Base-by-base conservation (phyloP, 92 coral and sea anemone species). In the Montipora capitata region DNA sequence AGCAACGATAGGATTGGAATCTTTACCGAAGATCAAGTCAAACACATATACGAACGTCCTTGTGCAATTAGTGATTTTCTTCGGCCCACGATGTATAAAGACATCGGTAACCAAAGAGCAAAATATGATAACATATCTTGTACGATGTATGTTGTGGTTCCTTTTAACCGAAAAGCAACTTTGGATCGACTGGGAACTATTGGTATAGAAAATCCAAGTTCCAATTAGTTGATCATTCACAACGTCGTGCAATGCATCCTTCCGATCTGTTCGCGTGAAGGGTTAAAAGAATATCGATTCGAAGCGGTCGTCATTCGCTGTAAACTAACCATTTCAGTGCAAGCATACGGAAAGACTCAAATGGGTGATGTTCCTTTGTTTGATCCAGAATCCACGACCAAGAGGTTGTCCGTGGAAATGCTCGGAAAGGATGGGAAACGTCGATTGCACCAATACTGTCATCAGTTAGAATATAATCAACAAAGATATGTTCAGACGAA, bases 231-330 rank as follows among this genome's bases (percentile, higher is more conserved):
- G 70, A 40, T 40, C 15, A 20, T 77, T 1, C 57, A 61, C 57
- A 77, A 77, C 17, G 82, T 61, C 69, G 71, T 59, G 2, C 56
- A 77, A 40, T 77, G 82, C 27, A 2, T 40, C 71, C 54, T 77
- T 40, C 82, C 82, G 1, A 3, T 77, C 14, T 40, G 14, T 17
- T 59, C 58, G 8, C 7, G 17, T 4, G 54, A 77, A 20, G 81
- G 81, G 12, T 16, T 77, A 39, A 15, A 16, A 10, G 82, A 77
- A 15, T 77, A 77, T 8, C 56, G 70, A 6, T 77, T 59, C 56
- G 82, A 77, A 16, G 82, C 56, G 3, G 4, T 61, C 40, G 82
- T 57, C 14, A 58, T 77, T 59, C 82, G 82, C 13, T 40, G 70
- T 0, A 77, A 77, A 16, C 54, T 35, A 5, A 58, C 70, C 27